Conservation (phyloP, 2,113 vertebrate species). For the Ptychochromis oligacanthus region DNA sequence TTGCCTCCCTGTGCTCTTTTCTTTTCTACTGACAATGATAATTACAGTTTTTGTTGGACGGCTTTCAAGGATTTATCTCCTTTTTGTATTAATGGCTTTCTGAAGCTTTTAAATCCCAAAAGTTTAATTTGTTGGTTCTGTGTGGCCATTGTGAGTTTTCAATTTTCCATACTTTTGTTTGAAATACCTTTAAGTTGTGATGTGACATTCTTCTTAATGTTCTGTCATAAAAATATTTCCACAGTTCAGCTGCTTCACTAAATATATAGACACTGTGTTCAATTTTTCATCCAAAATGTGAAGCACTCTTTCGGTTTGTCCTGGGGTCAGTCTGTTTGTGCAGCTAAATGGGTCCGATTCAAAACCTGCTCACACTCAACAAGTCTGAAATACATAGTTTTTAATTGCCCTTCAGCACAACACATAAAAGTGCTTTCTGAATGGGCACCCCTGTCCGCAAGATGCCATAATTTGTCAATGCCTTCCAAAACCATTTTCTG, state of each 20-base stretch:
- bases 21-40: constrained; percentile 82
- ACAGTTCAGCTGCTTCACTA: constrained; percentile 11
- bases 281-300: constrained; percentile 5
- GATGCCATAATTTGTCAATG: not conserved
- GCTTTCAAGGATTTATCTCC: constrained; percentile 84
- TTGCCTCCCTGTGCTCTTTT: constrained; percentile 79
- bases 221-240: constrained; percentile 47
- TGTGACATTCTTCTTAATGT: constrained; percentile 58
- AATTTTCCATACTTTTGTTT: constrained; percentile 77
- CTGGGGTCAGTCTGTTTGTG: constrained; percentile 38
- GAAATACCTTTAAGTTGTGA: constrained; percentile 75
- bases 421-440: constrained; percentile 13
- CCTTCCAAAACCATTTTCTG: constrained; percentile 1
- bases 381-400: constrained; percentile 25
- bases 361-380: constrained; percentile 27
- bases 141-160: constrained; percentile 79
- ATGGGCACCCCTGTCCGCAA: not conserved
- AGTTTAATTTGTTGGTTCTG: constrained; percentile 80
- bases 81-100: constrained; percentile 83
- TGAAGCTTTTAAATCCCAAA: constrained; percentile 81
- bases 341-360: constrained; percentile 33
- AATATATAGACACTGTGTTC: constrained; percentile 24
- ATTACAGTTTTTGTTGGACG: constrained; percentile 83
- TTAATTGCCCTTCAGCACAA: not conserved
- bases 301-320: constrained; percentile 22